Percentiles rank a stretch among this genome's conserved stretches.
phyloP scores from a whole-genome alignment of 2,113 vertebrate species.

The Propithecus coquereli region DNA sequence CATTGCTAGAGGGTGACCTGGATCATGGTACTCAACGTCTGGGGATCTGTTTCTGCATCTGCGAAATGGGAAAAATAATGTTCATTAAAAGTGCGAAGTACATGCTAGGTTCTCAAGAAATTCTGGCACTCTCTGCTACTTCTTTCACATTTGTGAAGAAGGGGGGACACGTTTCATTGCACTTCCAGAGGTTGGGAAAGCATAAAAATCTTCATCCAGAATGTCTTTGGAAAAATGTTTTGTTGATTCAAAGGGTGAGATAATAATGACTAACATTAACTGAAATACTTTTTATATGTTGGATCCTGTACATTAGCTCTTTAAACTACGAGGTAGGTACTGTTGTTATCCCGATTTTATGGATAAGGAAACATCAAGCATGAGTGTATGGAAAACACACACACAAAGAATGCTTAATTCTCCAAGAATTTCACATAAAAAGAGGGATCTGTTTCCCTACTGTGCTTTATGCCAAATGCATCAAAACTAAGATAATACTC shows the following conservation, averaged over 20 bases:
- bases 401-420: not conserved
- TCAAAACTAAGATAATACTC: not conserved
- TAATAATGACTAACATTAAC: not conserved
- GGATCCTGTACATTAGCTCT: not conserved
- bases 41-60: not conserved
- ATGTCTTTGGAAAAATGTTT: slow-evolving; percentile 5
- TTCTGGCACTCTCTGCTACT: not conserved
- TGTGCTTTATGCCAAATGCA: not conserved
- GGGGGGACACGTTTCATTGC: not conserved
- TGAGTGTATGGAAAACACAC: not conserved
- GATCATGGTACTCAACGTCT: not conserved
- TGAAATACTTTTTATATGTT: not conserved
- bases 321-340: not conserved
- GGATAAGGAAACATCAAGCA: not conserved
- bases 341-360: not conserved
- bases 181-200: not conserved
- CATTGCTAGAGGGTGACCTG: not conserved
- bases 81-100: not conserved
- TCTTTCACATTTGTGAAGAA: not conserved
- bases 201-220: not conserved
- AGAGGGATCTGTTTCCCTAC: not conserved
- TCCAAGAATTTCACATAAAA: not conserved
- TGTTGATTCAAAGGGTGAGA: not conserved
- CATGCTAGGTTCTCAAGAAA: not conserved
- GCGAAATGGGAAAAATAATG: not conserved